Base-by-base conservation (phyloP, 92 coral and sea anemone genomes). In the Plumapathes pennacea region DNA sequence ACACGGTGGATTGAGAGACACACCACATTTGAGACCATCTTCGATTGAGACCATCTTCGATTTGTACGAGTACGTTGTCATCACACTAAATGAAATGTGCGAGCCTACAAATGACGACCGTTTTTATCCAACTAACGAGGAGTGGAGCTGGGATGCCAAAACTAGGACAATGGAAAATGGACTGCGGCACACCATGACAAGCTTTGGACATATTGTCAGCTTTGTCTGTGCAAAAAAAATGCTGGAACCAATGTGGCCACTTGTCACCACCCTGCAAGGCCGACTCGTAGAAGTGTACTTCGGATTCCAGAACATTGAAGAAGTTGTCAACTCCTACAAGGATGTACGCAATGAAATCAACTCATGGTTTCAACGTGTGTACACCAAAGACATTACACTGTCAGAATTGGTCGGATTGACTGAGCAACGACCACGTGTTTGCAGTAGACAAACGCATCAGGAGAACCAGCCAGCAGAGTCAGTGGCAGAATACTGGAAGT, bases 131-230 rank as follows among this genome's bases (percentile, higher is more conserved):
- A 49, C 54, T 59, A 40, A 32, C 10, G 76, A 67, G 75, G 64
- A 60, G 15, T 74, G 88, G 94, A 74, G 67, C 60, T 80, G 84
- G 81, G 83, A 85, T 50, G 58, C 72, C 47, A 56, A 74, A 44
- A 81, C 84, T 33, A 80, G 70, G 64, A 80, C 72, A 25, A 46
- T 68, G 56, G 94, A 76, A 46, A 80, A 74, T 80, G 94, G 92
- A 57, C 87, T 80, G 73, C 70, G 67, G 61, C 84, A 76, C 38
- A 81, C 71, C 40, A 62, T 73, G 72, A 74, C 66, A 55, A 48
- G 69, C 52, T 74, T 80, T 69, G 80, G 76, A 45, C 72, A 74
- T 50, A 80, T 85, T 67, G 37, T 80, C 81, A 80, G 53, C 50
- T 80, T 80, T 62, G 47, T 67, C 46, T 66, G 72, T 47, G 83